A percentile compares a stretch with the other conserved stretches of the same genome.
These are phyloP conservation scores for Lates calcarifer DNA, from an alignment of 2,113 vertebrate species.

Conservation along the genomic window DNA sequence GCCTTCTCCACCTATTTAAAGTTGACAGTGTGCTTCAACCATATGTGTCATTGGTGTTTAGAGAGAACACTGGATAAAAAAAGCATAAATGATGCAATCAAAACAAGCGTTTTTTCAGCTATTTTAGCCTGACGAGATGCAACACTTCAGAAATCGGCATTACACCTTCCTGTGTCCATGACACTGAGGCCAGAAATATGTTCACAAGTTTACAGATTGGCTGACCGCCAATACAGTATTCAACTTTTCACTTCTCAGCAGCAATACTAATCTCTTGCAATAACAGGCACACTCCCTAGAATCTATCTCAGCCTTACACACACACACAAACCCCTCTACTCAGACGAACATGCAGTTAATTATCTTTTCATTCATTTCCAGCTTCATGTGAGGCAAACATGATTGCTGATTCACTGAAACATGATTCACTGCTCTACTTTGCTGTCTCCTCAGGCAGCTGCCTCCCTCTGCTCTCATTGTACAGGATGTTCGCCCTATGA, in stretches of 20 bases:
- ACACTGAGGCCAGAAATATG: conserved; percentile 34
- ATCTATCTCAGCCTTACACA: conserved; percentile 1
- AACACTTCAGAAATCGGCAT: neutral
- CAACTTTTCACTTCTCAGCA: conserved; percentile 42
- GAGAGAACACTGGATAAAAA: neutral
- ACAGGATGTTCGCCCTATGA: neutral
- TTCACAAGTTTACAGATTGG: conserved; percentile 3
- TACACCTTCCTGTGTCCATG: conserved; percentile 1
- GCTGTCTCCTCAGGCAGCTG: conserved; percentile 3
- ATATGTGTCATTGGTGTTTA: neutral
- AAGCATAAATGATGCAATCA: neutral
- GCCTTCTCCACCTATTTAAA: neutral
- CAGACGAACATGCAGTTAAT: conserved; percentile 48
- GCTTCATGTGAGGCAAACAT: conserved; percentile 8
- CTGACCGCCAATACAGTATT: conserved; percentile 36
- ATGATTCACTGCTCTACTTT: neutral
- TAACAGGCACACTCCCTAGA: neutral
- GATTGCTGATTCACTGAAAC: too few species aligned
- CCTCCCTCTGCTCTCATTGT: conserved; percentile 1
- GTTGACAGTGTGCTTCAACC: neutral
- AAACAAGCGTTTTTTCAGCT: neutral
- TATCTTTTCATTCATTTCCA: conserved; percentile 22
- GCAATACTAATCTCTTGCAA: conserved; percentile 37
- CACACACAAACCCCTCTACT: neutral
- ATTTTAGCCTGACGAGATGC: conserved; percentile 10